phyloP scores from a whole-genome alignment of 2,113 vertebrate genomes.

The Ageneiosus marmoratus region DNA sequence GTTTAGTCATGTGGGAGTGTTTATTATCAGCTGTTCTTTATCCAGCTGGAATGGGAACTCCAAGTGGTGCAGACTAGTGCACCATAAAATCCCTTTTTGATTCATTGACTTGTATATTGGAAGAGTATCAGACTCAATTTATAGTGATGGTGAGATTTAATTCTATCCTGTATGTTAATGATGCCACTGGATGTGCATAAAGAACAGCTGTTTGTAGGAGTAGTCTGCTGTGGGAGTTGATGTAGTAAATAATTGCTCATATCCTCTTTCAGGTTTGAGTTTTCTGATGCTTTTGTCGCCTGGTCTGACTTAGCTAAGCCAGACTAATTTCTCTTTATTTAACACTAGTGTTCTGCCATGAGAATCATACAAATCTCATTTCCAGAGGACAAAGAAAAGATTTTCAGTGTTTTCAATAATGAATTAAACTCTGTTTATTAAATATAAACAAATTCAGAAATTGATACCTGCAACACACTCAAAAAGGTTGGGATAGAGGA shows the following conservation, averaged over 20 bases:
- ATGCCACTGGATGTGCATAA: slow-evolving; percentile 14
- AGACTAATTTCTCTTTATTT: slow-evolving; percentile 5
- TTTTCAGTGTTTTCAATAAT: too few relatives aligned
- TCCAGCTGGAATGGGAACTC: slow-evolving; percentile 7
- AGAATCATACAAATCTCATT: slow-evolving; percentile 6
- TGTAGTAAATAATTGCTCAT: neutral
- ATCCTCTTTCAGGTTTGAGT: neutral
- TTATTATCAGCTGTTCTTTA: slow-evolving; percentile 49
- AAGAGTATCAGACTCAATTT: neutral
- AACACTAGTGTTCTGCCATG: neutral
- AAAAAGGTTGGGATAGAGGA: too few relatives aligned
- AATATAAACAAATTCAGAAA: too few relatives aligned
- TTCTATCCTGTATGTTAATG: neutral
- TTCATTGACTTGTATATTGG: neutral
- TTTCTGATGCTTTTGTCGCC: slow-evolving; percentile 1
- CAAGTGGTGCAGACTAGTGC: neutral
- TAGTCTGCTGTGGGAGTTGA: neutral
- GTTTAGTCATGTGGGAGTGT: slow-evolving; percentile 19
- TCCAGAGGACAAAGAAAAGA: neutral
- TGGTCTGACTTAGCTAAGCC: neutral
- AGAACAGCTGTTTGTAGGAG: slow-evolving; percentile 37
- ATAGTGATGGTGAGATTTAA: neutral
- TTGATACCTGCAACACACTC: too few relatives aligned
- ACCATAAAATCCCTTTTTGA: neutral
- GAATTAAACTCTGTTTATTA: too few relatives aligned